These are phyloP conservation scores for Sandelia bainsii DNA, from an alignment of 2,797 vertebrate genomes.

Conservation along the genomic window DNA sequence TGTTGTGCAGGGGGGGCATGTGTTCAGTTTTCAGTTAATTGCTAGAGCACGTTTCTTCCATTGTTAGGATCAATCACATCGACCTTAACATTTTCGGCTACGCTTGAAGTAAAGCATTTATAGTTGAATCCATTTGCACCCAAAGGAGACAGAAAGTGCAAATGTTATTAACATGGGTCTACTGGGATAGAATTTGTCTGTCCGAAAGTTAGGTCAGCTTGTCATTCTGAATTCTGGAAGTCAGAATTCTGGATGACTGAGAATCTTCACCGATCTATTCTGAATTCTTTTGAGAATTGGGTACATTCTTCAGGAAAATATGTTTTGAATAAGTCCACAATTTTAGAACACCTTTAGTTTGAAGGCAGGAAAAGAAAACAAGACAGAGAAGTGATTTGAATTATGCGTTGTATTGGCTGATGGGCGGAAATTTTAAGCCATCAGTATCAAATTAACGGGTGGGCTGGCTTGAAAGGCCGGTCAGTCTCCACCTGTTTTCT, in stretches of 20 bases:
- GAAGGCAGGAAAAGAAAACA: neutral
- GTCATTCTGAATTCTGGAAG: too few species aligned
- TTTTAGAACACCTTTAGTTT: neutral
- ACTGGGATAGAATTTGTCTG: too few species aligned
- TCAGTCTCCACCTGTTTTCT: constrained; percentile 22
- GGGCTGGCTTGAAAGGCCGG: neutral
- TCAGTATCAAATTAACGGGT: constrained; percentile 10
- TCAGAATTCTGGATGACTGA: too few species aligned
- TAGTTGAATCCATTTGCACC: too few species aligned
- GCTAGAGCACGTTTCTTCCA: too few species aligned
- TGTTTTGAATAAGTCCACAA: neutral
- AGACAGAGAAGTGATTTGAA: neutral
- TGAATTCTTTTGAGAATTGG: neutral
- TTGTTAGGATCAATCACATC: too few species aligned
- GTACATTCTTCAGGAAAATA: neutral
- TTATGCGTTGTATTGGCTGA: neutral
- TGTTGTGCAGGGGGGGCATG: too few species aligned
- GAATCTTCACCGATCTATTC: neutral
- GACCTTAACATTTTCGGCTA: too few species aligned
- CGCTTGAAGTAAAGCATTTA: too few species aligned
- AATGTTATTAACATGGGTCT: neutral
- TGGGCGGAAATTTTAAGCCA: constrained; percentile 9
- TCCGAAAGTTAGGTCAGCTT: neutral
- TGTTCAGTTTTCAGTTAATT: too few species aligned
- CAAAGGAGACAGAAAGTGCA: too few species aligned